Evolutionary conservation across 2,888 invertebrate species (phyloP), one percentile per base, ranked within the genome.

Genomic region (Hirtodrosophila confusa): DNA sequence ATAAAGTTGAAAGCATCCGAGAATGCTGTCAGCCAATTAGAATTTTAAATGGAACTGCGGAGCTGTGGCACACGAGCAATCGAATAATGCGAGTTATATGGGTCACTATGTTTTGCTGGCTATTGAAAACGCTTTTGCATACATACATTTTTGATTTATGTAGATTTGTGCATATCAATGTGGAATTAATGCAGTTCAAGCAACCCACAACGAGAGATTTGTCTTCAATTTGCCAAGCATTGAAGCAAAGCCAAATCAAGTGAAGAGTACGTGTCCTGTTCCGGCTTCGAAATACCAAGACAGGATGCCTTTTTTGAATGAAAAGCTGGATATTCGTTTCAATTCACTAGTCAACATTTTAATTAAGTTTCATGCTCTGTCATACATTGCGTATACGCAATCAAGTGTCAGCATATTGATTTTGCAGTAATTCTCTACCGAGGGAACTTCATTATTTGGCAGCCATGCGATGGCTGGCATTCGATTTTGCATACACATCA

Each of bases 301-400:
- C 17, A 17, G 17, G 17, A 17, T 17, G 17, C n/a, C n/a, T 27
- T 2, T 27, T 27, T 27, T 5, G 5, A 2, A 4, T 27, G 4
- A 27, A 27, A 4, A 27, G 27, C 27, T 27, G 27, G 27, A 3
- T 27, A 27, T 27, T 27, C 4, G 27, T 5, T 27, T 27, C 6
- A 27, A 3, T 27, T 5, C 27, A 27, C 4, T 27, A 5, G 4
- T 27, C 45, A 50, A 62, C 35, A 62, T 60, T 70, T 80, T 68
- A 78, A 75, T 80, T 65, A 80, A 40, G 36, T 41, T 27, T 37
- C 17, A 33, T 51, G 47, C 31, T 10, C 3, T 36, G 48, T 48
- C 37, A 41, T 7, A 56, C 80, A 39, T 50, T 54, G 74, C 84
- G 80, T 86, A 86, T 83, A 74, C 70, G 86, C 57, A 83, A 80